Base-by-base conservation (phyloP, 2,113 vertebrate genomes). In the Aptenodytes forsteri region DNA sequence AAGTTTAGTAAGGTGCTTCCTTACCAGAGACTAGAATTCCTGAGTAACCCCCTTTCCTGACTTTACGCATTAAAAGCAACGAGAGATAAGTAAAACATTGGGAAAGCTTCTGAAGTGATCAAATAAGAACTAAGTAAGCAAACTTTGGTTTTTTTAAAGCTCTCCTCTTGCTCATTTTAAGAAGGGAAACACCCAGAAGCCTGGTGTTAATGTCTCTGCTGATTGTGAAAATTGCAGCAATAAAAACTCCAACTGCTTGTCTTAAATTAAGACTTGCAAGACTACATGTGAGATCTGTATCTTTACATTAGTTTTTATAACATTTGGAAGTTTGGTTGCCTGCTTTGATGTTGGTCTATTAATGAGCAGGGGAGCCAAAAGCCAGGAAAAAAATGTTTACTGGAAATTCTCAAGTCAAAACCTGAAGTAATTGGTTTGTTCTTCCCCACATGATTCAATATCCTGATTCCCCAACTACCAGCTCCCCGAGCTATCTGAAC, bases 191-290 rank as follows among this genome's bases (percentile, higher is more conserved):
- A 98, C 98, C 95, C 98, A 98, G 97, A 98, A 98, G 97, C 97
- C 96, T 97, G 93, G 98, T 97, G 97, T 98, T 99, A 98, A 98
- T 96, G 96, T 98, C 98, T 99, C 98, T 99, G 98, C 98, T 98
- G 98, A 99, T 98, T 98, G 98, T 99, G 98, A 99, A 99, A 98
- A 99, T 97, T 99, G 98, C 97, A 98, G 98, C 97, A 98, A 98
- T 98, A 98, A 99, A 99, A 99, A 95, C 97, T 98, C 97, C 97
- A 98, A 98, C 89, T 98, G 97, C 97, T 98, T 97, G 92, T 96
- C 97, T 98, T 97, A 98, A 98, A 98, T 98, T 98, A 98, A 98
- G 96, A 97, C 97, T 97, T 98, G 91, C 90, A 97, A 96, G 96
- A 91, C 92, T 95, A 86, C 83, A 96, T 95, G 82, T 91, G 93